Conservation (phyloP, 1,140 invertebrate species). For the Drosophila biarmipes region DNA sequence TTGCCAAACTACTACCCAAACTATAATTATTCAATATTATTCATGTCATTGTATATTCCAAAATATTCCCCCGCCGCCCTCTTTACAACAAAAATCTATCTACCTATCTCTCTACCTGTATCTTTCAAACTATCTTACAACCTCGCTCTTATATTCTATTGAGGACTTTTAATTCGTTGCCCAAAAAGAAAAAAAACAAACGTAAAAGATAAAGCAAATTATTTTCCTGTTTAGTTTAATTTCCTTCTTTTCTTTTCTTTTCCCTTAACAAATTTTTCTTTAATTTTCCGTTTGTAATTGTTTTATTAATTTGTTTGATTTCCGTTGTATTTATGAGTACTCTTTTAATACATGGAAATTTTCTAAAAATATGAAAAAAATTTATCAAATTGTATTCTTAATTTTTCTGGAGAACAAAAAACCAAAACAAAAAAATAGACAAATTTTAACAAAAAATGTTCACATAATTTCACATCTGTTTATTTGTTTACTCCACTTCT, state of each 20-base stretch:
- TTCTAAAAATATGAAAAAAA: conserved; percentile 38
- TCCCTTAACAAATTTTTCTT: conserved; percentile 18
- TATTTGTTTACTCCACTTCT: conserved; percentile 84
- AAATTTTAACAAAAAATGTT: conserved; percentile 68
- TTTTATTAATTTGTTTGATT: conserved; percentile 44
- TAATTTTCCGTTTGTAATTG: conserved; percentile 32
- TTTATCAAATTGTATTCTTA: conserved; percentile 31
- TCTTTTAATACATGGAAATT: conserved; percentile 28
- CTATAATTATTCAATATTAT: conserved; percentile 55
- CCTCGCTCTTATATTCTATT: conserved; percentile 35
- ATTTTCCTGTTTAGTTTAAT: conserved; percentile 15
- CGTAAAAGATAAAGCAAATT: conserved; percentile 33
- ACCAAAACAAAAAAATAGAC: conserved; percentile 37
- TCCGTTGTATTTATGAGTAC: conserved; percentile 22
- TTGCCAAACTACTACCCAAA: conserved; percentile 32
- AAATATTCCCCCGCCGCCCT: conserved; percentile 52
- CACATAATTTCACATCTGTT: conserved; percentile 84
- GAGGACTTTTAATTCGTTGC: conserved; percentile 41
- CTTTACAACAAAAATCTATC: conserved; percentile 16
- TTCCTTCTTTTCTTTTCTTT: conserved; percentile 9
- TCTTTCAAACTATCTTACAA: conserved; percentile 23
- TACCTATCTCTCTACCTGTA: conserved; percentile 28
- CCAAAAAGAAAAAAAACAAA: conserved; percentile 12
- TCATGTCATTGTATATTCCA: conserved; percentile 68
- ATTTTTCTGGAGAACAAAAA: conserved; percentile 39